phyloP scores from a whole-genome alignment of 2,113 vertebrate genomes.

The Petromus typicus region DNA sequence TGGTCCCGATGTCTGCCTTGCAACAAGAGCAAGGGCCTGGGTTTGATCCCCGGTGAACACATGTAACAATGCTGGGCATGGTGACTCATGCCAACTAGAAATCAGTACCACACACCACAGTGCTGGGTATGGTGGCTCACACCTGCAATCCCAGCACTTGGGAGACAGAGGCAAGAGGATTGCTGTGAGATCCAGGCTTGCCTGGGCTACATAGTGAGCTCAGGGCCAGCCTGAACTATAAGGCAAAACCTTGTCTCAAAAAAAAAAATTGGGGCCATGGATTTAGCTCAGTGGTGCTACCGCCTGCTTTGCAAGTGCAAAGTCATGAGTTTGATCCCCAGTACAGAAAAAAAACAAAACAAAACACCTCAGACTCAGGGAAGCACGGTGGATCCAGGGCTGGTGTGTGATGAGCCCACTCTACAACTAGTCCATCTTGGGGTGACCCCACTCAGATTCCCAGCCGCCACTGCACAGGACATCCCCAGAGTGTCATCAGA shows the following conservation, averaged over 20 bases:
- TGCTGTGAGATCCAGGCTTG: neutral
- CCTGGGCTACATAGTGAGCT: neutral
- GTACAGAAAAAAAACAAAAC: neutral
- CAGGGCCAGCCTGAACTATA: too few relatives aligned
- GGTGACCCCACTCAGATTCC: neutral
- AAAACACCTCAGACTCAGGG: neutral
- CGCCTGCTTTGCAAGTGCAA: too few relatives aligned
- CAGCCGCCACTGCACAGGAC: neutral
- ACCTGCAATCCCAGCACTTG: neutral
- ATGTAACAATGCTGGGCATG: too few relatives aligned
- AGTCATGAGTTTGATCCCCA: too few relatives aligned
- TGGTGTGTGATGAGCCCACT: neutral
- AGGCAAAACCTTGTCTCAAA: neutral
- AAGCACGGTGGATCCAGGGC: neutral
- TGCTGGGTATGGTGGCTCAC: neutral
- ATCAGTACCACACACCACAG: too few relatives aligned
- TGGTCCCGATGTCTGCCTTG: too few relatives aligned
- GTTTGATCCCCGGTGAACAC: too few relatives aligned
- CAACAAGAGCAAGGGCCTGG: too few relatives aligned
- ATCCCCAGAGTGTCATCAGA: rapidly evolving
- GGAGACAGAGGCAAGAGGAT: neutral
- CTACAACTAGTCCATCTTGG: neutral
- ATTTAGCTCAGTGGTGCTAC: too few relatives aligned
- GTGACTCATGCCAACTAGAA: too few relatives aligned
- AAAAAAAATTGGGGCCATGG: neutral